Base-by-base conservation (phyloP, 2,113 vertebrate genomes). In the Cnemophilus loriae region DNA sequence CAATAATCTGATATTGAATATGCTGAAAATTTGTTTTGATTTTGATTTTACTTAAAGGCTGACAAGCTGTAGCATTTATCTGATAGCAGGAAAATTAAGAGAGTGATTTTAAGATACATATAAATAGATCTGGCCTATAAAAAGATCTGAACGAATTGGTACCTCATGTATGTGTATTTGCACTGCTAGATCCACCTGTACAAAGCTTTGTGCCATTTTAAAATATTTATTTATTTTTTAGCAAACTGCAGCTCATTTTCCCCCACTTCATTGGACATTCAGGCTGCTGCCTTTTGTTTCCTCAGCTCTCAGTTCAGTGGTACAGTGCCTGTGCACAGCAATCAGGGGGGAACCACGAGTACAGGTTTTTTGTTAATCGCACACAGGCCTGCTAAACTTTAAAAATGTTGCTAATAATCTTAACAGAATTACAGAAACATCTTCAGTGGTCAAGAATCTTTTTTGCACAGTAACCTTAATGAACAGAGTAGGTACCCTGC, bases 151-250 rank as follows among this genome's bases (percentile, higher is more conserved):
- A 57, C 30, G 16, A 96, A 94, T 93, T 90, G 93, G 95, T 98
- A 98, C 98, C 98, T 98, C 98, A 96, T 76, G 61, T 92, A 88
- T 96, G 92, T 90, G 74, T 93, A 85, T 97, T 98, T 98, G 98
- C 98, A 98, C 97, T 95, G 95, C 93, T 93, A 79, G 88, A 80
- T 95, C 94, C 97, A 96, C 56, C 71, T 96, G 91, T 95, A 97
- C 93, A 96, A 63, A 95, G 86, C 76, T 83, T 85, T 35, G 92
- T 98, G 97, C 97, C 97, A 97, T 96, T 94, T 88, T 33, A 80
- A 95, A 61, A 70, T 90, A 57, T n/a, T 57, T 75, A 20, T 82
- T n/a, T 57, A 42, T 44, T 94, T 97, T 93, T 92, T 95, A 87
- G 61, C 84, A 75, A 90, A n/a, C 73, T 77, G 94, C 94, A 83